Evolutionary conservation across 2,797 vertebrate species (phyloP).

Genomic region (Karalla daura): DNA sequence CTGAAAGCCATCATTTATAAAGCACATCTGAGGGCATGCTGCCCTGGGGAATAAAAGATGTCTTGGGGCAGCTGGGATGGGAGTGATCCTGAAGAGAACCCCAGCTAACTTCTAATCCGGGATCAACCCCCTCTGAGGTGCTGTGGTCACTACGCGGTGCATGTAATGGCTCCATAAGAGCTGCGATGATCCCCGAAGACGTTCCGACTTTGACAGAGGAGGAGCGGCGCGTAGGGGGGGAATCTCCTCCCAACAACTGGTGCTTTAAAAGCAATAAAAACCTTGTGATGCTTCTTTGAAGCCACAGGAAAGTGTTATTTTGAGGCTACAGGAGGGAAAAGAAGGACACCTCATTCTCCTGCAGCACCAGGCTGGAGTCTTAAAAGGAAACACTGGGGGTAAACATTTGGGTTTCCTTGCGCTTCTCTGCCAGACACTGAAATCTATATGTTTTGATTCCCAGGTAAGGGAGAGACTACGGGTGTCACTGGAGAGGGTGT

Average conservation of each 20-base stretch:
- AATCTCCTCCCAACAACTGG: slow-evolving; percentile 25
- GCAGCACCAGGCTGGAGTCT: neutral
- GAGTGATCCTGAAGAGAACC: neutral
- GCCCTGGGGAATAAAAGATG: slow-evolving; percentile 40
- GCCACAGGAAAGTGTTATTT: slow-evolving; percentile 30
- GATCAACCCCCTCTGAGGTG: slow-evolving; percentile 39
- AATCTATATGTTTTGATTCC: slow-evolving; percentile 59
- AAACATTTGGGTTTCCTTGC: neutral
- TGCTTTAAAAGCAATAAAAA: slow-evolving; percentile 43
- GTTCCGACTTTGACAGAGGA: slow-evolving; percentile 11
- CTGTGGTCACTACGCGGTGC: neutral
- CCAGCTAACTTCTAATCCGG: slow-evolving; percentile 38
- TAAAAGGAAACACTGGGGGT: neutral
- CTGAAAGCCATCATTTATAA: slow-evolving; percentile 56
- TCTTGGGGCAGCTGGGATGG: neutral
- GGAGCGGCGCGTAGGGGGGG: slow-evolving; percentile 7
- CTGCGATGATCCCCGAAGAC: neutral
- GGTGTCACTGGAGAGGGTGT: slow-evolving; percentile 98
- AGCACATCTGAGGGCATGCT: slow-evolving; percentile 27
- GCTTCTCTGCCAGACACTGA: neutral
- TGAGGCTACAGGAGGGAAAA: slow-evolving; percentile 5
- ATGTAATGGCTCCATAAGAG: slow-evolving; percentile 42
- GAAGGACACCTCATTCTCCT: neutral
- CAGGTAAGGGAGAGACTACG: slow-evolving; percentile 98
- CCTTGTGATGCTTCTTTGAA: slow-evolving; percentile 29